A percentile compares a stretch with the other conserved stretches of the same genome.
phyloP scores from a whole-genome alignment of 2,113 vertebrate species.

The Heterotilapia buettikoferi region DNA sequence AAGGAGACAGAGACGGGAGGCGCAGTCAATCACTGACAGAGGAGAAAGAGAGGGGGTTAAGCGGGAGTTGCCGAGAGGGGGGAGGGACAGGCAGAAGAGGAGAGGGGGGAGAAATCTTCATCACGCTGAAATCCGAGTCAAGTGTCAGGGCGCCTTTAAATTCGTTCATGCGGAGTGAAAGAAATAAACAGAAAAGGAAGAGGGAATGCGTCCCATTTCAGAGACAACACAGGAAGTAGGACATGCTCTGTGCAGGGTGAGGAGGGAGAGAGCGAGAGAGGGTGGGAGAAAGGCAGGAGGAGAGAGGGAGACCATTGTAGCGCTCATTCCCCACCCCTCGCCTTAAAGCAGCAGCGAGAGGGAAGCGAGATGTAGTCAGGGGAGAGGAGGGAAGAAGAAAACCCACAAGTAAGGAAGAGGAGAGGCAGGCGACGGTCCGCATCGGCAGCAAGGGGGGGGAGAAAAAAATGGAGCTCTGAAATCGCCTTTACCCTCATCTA shows the following conservation, averaged over 20 bases:
- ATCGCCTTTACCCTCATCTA: constrained; percentile 21
- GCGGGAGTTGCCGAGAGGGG: not conserved
- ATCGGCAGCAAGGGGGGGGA: not conserved
- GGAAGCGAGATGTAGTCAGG: constrained; percentile 32
- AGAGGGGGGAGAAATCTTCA: not conserved
- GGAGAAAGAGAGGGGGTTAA: constrained; percentile 7
- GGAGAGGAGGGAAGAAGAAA: constrained; percentile 39
- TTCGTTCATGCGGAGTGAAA: constrained; percentile 14
- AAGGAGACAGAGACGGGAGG: constrained; percentile 47
- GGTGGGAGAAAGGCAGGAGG: not conserved
- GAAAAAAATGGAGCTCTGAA: constrained; percentile 55
- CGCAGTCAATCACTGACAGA: constrained; percentile 50
- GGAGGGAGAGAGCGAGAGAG: constrained; percentile 12
- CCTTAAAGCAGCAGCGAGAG: constrained; percentile 60
- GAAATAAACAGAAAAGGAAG: not conserved
- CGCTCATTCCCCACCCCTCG: constrained; percentile 58
- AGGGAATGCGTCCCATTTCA: constrained; percentile 26
- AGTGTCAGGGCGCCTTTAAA: not conserved
- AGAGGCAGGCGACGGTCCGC: constrained; percentile 23
- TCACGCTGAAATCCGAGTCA: constrained; percentile 4
- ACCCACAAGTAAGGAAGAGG: constrained; percentile 33
- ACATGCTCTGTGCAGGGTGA: constrained; percentile 42
- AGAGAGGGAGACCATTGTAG: constrained; percentile 45
- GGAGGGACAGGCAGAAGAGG: not conserved
- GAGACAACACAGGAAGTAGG: constrained; percentile 60